Evolutionary conservation across 2,797 vertebrate species (phyloP), one percentile per base, ranked within the genome.

Genomic region (Rhyacichthys aspro): DNA sequence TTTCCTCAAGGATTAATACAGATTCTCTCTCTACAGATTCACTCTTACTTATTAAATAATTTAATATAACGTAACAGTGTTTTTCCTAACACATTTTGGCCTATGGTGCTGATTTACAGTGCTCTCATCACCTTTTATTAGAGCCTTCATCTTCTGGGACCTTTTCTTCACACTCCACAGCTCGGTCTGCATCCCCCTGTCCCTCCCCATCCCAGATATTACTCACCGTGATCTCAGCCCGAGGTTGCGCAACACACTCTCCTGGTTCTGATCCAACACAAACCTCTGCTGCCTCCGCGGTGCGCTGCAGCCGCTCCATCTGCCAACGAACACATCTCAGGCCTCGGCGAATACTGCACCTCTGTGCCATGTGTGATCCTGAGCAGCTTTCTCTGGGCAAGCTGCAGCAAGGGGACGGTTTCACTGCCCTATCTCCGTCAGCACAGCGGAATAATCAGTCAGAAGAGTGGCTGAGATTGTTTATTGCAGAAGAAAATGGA

Each of bases 321-420:
- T 41, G 80, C 84, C 86, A 84, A 82, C 9, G 38, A 78, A 84
- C 78, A 88, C 82, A 84, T n/a, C 67, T 79, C 39, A 46, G 58
- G 73, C 74, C 43, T 70, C 59, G 56, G 66, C 54, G 56, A 64
- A 83, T 65, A 78, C 55, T 68, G 38, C 45, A 38, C 67, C 32
- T 41, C 17, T 55, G 63, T 82, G 75, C 76, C 79, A 76, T 78
- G 55, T 67, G 68, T 55, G 65, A 75, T 69, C 55, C 61, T 8
- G 15, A 17, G 10, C 47, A 59, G 59, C 56, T 41, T 70, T 69
- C 55, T 67, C 50, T 60, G 18, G 73, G 43, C 54, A 43, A 52
- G 41, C 37, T 54, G 45, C 67, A 78, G 65, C 59, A 71, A 66
- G 59, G 32, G 18, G 23, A 61, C 42, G 37, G 47, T 63, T 59